Evolutionary conservation across 2,888 invertebrate species (phyloP).

Genomic region (Pyrochroa serraticornis): DNA sequence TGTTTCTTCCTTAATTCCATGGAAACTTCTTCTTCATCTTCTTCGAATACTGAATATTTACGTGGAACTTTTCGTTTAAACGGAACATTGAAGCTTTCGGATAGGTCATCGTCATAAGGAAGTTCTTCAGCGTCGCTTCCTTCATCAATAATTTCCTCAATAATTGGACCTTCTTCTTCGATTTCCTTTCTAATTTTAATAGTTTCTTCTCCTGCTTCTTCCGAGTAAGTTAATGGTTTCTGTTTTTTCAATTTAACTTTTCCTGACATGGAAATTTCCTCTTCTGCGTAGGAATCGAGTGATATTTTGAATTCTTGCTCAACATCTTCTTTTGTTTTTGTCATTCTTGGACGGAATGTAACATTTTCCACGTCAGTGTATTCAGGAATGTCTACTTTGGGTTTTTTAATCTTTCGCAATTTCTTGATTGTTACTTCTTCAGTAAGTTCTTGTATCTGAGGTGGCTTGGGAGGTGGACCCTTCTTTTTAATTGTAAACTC

Average conservation of each 20-base stretch:
- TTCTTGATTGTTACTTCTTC: constrained; percentile 78
- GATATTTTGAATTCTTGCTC: constrained; percentile 90
- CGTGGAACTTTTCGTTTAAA: constrained; percentile 57
- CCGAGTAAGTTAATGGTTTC: constrained; percentile 74
- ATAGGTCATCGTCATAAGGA: constrained; percentile 62
- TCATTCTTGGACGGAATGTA: constrained; percentile 76
- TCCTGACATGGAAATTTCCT: constrained; percentile 85
- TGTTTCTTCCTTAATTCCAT: constrained; percentile 58
- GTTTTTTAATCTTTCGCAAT: constrained; percentile 70
- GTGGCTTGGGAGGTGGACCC: constrained; percentile 60
- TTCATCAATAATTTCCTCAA: constrained; percentile 71
- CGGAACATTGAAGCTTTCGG: constrained; percentile 61
- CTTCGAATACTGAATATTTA: constrained; percentile 68
- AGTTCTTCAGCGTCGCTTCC: constrained; percentile 64
- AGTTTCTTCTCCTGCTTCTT: constrained; percentile 79
- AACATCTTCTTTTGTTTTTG: constrained; percentile 83
- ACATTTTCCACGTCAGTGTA: constrained; percentile 78
- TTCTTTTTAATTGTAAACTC: constrained; percentile 62
- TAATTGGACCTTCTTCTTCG: constrained; percentile 66
- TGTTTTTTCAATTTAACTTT: constrained; percentile 80
- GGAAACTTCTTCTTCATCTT: constrained; percentile 65
- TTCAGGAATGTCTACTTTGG: constrained; percentile 72
- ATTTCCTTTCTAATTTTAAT: constrained; percentile 72
- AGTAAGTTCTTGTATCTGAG: constrained; percentile 64
- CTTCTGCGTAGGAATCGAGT: constrained; percentile 84